A percentile compares a stretch with the other conserved stretches of the same genome.
Evolutionary conservation across 2,797 vertebrate species (phyloP).

Genomic region (Tenualosa thibaudeaui): DNA sequence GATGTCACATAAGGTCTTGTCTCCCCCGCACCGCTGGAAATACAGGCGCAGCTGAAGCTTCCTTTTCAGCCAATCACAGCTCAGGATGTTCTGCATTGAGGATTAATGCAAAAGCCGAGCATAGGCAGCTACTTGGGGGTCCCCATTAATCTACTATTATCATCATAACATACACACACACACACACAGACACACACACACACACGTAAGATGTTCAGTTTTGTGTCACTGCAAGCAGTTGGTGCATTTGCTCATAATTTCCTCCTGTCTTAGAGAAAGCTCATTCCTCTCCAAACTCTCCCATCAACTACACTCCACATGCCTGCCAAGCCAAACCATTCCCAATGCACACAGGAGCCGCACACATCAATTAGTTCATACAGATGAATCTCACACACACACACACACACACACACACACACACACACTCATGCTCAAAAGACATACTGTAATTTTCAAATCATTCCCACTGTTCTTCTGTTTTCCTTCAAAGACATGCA

Average conservation of each 20-base stretch:
- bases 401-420: no score
- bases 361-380: neutral
- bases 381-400: neutral
- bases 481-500: no score
- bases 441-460: neutral
- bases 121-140: slow-evolving; percentile 60
- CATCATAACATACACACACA: neutral
- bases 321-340: neutral
- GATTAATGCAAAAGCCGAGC: slow-evolving; percentile 53
- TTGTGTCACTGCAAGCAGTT: neutral
- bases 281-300: neutral
- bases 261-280: no score
- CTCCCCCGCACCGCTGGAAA: slow-evolving; percentile 33
- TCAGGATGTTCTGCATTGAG: slow-evolving; percentile 30
- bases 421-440: neutral
- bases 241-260: no score
- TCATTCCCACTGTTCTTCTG: no score
- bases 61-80: slow-evolving; percentile 48
- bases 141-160: slow-evolving; percentile 28
- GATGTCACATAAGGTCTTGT: slow-evolving; percentile 50
- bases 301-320: neutral
- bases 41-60: slow-evolving; percentile 50
- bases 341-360: neutral
- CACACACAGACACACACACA: slow-evolving; percentile 34
- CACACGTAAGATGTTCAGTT: slow-evolving; percentile 12